A percentile compares a stretch with the other conserved stretches of the same genome.
Conservation (phyloP, 2,888 invertebrate genomes). For the Pristionchus japonicus region DNA sequence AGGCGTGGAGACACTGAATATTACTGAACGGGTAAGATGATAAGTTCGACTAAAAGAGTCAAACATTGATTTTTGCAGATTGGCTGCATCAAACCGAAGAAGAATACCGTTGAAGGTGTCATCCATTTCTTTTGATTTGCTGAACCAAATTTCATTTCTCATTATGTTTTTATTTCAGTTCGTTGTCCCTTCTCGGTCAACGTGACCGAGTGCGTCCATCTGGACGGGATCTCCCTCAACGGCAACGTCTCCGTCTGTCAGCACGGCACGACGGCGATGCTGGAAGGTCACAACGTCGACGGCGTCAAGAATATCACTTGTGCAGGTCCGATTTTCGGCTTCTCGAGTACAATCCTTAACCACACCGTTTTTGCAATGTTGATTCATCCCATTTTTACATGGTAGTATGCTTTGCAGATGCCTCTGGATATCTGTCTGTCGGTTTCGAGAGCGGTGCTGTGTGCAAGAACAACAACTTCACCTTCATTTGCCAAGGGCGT, state of each 20-base stretch:
- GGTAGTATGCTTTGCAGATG: neutral
- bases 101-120: neutral
- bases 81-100: neutral
- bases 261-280: neutral
- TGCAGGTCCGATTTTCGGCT: neutral
- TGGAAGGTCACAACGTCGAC: neutral
- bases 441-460: neutral
- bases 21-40: neutral
- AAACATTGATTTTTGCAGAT: neutral
- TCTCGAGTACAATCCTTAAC: no score
- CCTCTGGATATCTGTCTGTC: neutral
- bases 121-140: neutral
- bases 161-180: no score
- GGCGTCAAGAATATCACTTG: neutral
- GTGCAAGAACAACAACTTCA: neutral
- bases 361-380: no score
- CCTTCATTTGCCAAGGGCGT: neutral
- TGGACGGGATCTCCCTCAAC: neutral
- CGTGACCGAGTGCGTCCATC: neutral
- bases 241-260: neutral
- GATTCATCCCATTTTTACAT: neutral
- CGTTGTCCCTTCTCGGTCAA: neutral
- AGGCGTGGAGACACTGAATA: neutral
- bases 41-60: no score
- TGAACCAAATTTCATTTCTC: neutral